phyloP scores from a whole-genome alignment of 2,888 invertebrate species.

The Calliopum simillimum region DNA sequence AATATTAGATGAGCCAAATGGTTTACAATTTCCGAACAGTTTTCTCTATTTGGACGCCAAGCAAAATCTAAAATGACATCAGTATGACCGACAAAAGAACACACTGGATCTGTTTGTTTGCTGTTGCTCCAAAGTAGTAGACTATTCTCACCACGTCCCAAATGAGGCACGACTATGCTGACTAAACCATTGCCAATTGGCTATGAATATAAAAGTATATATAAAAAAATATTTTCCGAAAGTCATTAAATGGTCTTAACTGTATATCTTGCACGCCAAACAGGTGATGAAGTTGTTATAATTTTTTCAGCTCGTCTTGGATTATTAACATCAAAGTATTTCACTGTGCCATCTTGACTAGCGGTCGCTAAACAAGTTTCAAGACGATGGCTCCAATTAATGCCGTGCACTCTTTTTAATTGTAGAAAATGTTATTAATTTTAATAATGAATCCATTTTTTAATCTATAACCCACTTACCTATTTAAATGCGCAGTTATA shows the following conservation, averaged over 20 bases:
- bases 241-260: constrained; percentile 61
- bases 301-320: constrained; percentile 86
- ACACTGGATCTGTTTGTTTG: constrained; percentile 79
- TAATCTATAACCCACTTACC: constrained; percentile 59
- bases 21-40: constrained; percentile 61
- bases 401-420: constrained; percentile 82
- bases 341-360: constrained; percentile 95
- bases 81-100: constrained; percentile 93
- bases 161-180: constrained; percentile 92
- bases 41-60: constrained; percentile 81
- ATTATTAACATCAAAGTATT: constrained; percentile 92
- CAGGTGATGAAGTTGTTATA: constrained; percentile 83
- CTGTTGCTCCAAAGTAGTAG: constrained; percentile 82
- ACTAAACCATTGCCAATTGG: constrained; percentile 94
- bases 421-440: not conserved
- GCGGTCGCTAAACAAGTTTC: constrained; percentile 90
- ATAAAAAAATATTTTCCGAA: not conserved
- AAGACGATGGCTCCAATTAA: constrained; percentile 92
- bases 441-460: constrained; percentile 58
- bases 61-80: constrained; percentile 96
- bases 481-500: constrained; percentile 86
- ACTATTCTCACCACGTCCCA: constrained; percentile 88
- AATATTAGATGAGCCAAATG: constrained; percentile 3
- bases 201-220: constrained; percentile 63
- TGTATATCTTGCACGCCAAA: constrained; percentile 93